These are phyloP conservation scores for Haliclona indistincta DNA, from an alignment of 37 sponge, comb jelly and placozoan genomes.

Conservation along the genomic window DNA sequence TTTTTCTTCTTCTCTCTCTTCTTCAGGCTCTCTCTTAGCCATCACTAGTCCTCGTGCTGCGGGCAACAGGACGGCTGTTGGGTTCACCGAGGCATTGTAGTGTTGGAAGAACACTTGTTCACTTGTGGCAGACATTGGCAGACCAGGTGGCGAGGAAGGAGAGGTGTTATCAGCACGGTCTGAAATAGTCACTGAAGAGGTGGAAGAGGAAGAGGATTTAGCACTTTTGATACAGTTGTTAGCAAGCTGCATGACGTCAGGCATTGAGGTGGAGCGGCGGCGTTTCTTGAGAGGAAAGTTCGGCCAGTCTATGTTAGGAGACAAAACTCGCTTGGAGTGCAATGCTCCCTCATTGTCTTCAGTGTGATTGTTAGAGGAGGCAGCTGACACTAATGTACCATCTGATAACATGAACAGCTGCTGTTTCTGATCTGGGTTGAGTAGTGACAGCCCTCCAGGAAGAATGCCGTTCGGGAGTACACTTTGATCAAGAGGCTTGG, in stretches of 20 bases:
- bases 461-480: background rate
- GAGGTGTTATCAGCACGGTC: background rate
- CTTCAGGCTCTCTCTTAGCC: too few species aligned
- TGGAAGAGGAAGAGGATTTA: background rate
- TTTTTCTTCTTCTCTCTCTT: too few species aligned
- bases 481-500: background rate
- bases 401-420: background rate
- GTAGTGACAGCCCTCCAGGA: background rate
- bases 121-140: background rate
- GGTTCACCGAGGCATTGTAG: too few species aligned
- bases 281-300: constrained; percentile 14
- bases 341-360: background rate
- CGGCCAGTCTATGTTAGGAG: constrained; percentile 10
- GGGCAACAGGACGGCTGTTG: too few species aligned
- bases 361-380: background rate
- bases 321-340: constrained; percentile 13
- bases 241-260: constrained; percentile 38
- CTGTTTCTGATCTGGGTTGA: background rate
- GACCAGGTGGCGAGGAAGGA: background rate
- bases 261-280: constrained; percentile 55
- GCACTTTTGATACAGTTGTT: background rate
- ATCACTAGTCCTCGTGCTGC: too few species aligned
- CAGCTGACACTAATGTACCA: background rate
- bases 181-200: background rate
- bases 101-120: background rate